Percentiles rank a stretch among this genome's conserved stretches.
These are phyloP conservation scores for Chironomus riparius DNA, from an alignment of 2,888 invertebrate genomes.

Conservation along the genomic window DNA sequence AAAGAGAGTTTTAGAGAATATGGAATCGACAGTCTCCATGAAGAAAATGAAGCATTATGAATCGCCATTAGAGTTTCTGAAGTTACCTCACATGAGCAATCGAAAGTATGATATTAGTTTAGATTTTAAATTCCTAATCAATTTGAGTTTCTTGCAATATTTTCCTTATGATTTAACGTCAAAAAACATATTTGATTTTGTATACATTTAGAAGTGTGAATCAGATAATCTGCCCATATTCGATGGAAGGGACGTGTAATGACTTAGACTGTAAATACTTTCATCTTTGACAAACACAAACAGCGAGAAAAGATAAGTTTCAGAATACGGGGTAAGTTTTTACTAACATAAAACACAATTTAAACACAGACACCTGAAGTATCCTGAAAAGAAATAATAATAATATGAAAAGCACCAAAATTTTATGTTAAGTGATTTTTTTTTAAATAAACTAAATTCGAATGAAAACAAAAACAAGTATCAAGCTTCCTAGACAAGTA, in stretches of 20 bases:
- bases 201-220: background rate
- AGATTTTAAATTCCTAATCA: no score
- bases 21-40: no score
- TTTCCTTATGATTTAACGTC: background rate
- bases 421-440: background rate
- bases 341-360: background rate
- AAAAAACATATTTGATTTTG: background rate
- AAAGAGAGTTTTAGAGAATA: background rate
- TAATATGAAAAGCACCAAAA: background rate
- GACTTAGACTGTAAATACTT: background rate
- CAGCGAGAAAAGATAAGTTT: background rate
- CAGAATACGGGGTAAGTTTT: constrained; percentile 13
- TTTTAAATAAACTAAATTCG: no score
- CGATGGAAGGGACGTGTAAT: background rate
- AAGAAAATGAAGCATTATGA: constrained; percentile 13
- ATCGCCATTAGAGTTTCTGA: constrained; percentile 8
- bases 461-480: no score
- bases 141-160: no score
- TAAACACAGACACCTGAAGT: background rate
- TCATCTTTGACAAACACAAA: constrained; percentile 8
- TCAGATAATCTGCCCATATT: constrained; percentile 9
- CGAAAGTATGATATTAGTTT: background rate
- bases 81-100: background rate
- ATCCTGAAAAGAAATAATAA: background rate
- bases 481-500: no score